These are phyloP conservation scores for Actias luna DNA, from an alignment of 2,888 invertebrate species.

Conservation along the genomic window DNA sequence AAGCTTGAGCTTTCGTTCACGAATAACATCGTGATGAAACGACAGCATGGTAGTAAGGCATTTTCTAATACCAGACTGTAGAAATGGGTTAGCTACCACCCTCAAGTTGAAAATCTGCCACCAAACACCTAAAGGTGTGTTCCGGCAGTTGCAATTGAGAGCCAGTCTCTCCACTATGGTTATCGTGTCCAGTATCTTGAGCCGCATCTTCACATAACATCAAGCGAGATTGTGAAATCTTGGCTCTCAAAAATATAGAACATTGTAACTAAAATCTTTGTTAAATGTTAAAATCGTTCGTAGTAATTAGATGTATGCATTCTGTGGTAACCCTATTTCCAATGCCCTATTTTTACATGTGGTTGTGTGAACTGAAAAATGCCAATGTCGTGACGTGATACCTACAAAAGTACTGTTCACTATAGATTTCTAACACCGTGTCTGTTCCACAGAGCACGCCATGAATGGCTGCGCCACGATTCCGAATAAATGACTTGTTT, in stretches of 20 bases:
- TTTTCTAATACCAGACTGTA: too few species aligned
- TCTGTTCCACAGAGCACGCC: slow-evolving; percentile 34
- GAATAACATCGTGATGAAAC: too few species aligned
- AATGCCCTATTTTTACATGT: slow-evolving; percentile 68
- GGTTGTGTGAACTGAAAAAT: slow-evolving; percentile 54
- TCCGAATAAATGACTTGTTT: slow-evolving; percentile 26
- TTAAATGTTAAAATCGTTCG: not conserved
- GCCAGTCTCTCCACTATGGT: too few species aligned
- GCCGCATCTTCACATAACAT: too few species aligned
- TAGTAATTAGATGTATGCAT: not conserved
- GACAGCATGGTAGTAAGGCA: too few species aligned
- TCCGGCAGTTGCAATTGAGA: too few species aligned
- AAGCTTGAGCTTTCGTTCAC: too few species aligned
- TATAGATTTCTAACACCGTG: slow-evolving; percentile 32
- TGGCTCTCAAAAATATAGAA: not conserved
- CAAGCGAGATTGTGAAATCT: too few species aligned
- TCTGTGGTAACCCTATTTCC: slow-evolving; percentile 41
- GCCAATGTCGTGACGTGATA: slow-evolving; percentile 36
- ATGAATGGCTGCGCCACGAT: slow-evolving; percentile 29
- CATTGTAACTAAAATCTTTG: not conserved
- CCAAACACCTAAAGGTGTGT: too few species aligned
- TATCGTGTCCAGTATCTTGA: too few species aligned
- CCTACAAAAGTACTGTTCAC: slow-evolving; percentile 22
- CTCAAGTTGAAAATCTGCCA: too few species aligned
- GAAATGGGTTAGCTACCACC: too few species aligned